Evolutionary conservation across 2,888 invertebrate species (phyloP), one percentile per base, ranked within the genome.

Genomic region (Netelia inedita): DNA sequence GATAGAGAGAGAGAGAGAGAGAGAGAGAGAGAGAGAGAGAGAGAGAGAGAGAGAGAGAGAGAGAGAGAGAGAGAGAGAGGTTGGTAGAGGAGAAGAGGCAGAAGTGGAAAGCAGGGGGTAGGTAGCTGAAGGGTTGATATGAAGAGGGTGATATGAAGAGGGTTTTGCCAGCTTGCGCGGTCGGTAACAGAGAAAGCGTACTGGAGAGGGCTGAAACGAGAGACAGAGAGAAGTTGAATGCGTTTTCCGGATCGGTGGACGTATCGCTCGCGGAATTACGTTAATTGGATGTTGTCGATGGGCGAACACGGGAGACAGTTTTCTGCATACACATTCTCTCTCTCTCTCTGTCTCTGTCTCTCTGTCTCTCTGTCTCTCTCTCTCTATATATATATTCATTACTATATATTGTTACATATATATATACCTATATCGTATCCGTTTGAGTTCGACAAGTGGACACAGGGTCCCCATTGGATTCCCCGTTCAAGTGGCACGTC

Each of bases 221-320:
- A 71, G 41, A 81, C 71, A 23, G 57, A 75, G 71, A 63, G 71
- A 86, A 87, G 84, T 88, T 80, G 82, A 86, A 88, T 79, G 86
- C 86, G 82, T 85, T 87, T 88, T 83, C 79, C 79, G 87, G 88
- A 90, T 90, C 89, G 89, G 89, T 90, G 87, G 79, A 87, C 82
- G 87, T 89, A 89, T 90, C 88, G 88, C 75, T 81, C 75, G 74
- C 80, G 88, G 88, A 89, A 90, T 91, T 90, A 91, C 89, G 90
- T 90, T 90, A 91, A 91, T 91, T 90, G 90, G 91, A 91, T 89
- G 87, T 88, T 89, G 89, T 88, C 88, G 89, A 90, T 87, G 88
- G 88, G 86, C 87, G 83, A 75, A 79, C 78, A 74, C 74, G 87
- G 88, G 88, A 89, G 88, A 89, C 89, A 89, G 88, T 88, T 91